Evolutionary conservation across 2,113 vertebrate genomes (phyloP).

Genomic region (Lynx canadensis): DNA sequence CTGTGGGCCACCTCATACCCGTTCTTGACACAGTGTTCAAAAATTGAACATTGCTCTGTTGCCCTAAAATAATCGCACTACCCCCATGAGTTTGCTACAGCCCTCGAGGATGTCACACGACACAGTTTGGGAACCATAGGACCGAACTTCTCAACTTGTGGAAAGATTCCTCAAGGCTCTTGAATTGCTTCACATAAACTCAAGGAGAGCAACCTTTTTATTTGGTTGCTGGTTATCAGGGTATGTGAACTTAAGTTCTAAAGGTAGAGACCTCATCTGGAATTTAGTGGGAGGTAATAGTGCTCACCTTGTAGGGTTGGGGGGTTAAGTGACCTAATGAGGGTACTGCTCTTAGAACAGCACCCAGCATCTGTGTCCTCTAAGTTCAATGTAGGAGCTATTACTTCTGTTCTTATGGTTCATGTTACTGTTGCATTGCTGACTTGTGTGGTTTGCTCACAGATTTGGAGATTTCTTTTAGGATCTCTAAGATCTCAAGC

Average conservation of each 20-base stretch:
- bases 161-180: neutral
- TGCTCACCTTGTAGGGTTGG: neutral
- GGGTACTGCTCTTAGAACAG: neutral
- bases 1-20: neutral
- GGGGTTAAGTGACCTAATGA: neutral
- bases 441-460: neutral
- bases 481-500: neutral
- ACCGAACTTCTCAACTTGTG: neutral
- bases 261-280: neutral
- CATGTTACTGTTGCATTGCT: neutral
- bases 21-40: neutral
- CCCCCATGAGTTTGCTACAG: neutral
- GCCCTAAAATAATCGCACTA: neutral
- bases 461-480: neutral
- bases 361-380: accelerated
- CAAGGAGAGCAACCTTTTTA: neutral
- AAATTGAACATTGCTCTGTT: neutral
- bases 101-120: neutral
- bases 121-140: neutral
- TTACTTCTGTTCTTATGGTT: neutral
- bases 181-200: neutral
- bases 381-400: accelerated
- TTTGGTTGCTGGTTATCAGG: neutral
- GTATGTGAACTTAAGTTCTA: neutral
- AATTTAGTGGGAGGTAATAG: neutral